Percentiles rank a stretch among this genome's conserved stretches.
Evolutionary conservation across 2,888 invertebrate genomes (phyloP).

Genomic region (Latheticus oryzae): DNA sequence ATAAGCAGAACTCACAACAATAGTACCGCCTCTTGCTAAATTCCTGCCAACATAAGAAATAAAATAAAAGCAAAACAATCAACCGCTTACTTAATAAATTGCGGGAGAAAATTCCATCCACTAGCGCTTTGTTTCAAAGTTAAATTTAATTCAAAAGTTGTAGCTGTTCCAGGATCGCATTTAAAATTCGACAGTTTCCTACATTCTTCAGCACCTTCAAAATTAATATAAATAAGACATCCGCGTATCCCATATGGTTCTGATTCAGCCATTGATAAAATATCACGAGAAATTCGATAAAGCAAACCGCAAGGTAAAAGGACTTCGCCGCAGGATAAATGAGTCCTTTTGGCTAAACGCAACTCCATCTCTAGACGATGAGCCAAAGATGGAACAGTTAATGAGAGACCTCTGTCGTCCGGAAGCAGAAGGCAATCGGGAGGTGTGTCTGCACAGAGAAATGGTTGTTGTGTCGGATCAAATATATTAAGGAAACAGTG

Average conservation of each 20-base stretch:
- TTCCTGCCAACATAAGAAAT: constrained; percentile 72
- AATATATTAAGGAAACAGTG: too few relatives aligned
- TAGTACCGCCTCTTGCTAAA: constrained; percentile 81
- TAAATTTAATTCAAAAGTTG: constrained; percentile 90
- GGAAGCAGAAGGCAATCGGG: constrained; percentile 19
- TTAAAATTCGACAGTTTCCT: constrained; percentile 83
- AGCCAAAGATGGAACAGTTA: constrained; percentile 76
- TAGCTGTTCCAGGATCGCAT: constrained; percentile 86
- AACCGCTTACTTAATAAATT: constrained; percentile 86
- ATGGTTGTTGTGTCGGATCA: too few relatives aligned
- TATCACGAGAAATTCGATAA: constrained; percentile 81
- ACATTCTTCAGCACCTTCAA: constrained; percentile 73
- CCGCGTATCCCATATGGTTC: constrained; percentile 92
- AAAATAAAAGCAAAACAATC: constrained; percentile 43
- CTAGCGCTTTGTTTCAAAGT: constrained; percentile 86
- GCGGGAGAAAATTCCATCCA: constrained; percentile 88
- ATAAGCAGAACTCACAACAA: constrained; percentile 90
- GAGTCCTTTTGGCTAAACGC: constrained; percentile 82
- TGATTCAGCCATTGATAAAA: constrained; percentile 84
- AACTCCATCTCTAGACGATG: constrained; percentile 82
- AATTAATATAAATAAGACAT: constrained; percentile 86
- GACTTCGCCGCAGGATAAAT: constrained; percentile 86
- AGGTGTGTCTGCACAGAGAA: constrained; percentile 3
- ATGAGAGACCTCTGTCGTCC: constrained; percentile 64
- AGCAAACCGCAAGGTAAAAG: constrained; percentile 86